Conservation (phyloP, 1,140 invertebrate genomes). For the Penaeus japonicus region DNA sequence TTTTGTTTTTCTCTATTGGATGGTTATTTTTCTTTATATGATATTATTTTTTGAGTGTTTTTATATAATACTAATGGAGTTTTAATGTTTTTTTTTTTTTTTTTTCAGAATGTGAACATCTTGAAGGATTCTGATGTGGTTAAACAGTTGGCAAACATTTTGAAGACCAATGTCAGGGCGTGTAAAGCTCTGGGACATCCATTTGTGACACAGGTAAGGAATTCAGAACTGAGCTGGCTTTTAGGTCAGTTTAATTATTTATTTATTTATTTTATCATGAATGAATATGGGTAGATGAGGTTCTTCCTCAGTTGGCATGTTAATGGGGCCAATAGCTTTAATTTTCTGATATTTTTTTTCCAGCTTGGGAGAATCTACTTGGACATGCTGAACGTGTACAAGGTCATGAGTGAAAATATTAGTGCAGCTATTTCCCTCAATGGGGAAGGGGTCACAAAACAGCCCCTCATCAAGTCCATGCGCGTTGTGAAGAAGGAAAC, state of each 20-base stretch:
- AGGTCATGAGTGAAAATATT: slow-evolving; percentile 98
- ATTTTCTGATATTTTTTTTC: slow-evolving; percentile 57
- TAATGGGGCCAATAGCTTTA: neutral
- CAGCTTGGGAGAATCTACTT: slow-evolving; percentile 94
- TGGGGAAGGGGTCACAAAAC: slow-evolving; percentile 95
- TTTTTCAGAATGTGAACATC: slow-evolving; percentile 86
- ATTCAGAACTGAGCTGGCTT: neutral
- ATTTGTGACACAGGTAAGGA: slow-evolving; percentile 83
- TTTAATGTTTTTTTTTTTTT: neutral
- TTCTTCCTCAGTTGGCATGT: neutral
- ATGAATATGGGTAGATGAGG: neutral
- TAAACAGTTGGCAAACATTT: slow-evolving; percentile 95
- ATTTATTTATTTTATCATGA: too few species aligned
- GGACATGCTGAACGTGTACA: slow-evolving; percentile 99
- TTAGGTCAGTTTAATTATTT: neutral
- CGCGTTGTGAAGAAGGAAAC: slow-evolving; percentile 99
- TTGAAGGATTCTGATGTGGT: slow-evolving; percentile 96
- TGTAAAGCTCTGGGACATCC: slow-evolving; percentile 97
- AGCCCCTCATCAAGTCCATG: slow-evolving; percentile 98
- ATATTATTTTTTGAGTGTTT: neutral
- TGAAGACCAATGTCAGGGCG: slow-evolving; percentile 98
- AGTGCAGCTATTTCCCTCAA: slow-evolving; percentile 94
- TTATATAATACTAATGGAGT: neutral
- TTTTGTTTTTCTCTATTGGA: too few species aligned
- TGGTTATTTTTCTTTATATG: slow-evolving; percentile 56